A percentile compares a stretch with the other conserved stretches of the same genome.
phyloP scores from a whole-genome alignment of 2,113 vertebrate species.

The rabbit (Oryctolagus cuniculus) region mOryCun1.1 NC_091443.1:23447501-23448000 shows the following conservation, averaged over 20 bases:
- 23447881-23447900: too few species aligned
- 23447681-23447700: not conserved
- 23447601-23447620: conserved; percentile 46
- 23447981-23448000: too few species aligned
- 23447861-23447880: not conserved
- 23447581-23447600: not conserved
- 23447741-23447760: not conserved
- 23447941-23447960: too few species aligned
- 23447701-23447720: not conserved
- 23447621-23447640: not conserved
- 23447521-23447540: conserved; percentile 41
- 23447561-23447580: conserved; percentile 22
- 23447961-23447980: too few species aligned
- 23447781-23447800: not conserved
- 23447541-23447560: not conserved
- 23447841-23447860: not conserved
- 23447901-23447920: too few species aligned
- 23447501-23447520: conserved; percentile 7
- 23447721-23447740: not conserved
- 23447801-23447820: not conserved
- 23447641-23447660: not conserved
- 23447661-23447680: not conserved
- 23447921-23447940: too few species aligned
- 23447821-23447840: not conserved
- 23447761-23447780: not conserved